These are phyloP conservation scores for Petrocephalus sullivani DNA, from an alignment of 2,797 vertebrate genomes.

Conservation along the genomic window DNA sequence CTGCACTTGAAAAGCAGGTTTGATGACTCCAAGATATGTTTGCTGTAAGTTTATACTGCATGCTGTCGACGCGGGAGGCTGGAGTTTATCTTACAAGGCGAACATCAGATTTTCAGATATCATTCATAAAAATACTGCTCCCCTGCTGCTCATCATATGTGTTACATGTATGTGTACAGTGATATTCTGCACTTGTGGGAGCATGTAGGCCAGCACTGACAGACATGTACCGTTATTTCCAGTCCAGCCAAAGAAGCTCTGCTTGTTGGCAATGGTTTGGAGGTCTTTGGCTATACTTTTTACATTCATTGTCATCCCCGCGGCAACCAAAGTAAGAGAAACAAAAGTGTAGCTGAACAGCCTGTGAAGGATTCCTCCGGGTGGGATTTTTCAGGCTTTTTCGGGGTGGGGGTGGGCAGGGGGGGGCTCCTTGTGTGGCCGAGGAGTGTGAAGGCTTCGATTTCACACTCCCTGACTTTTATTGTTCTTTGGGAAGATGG, in stretches of 20 bases:
- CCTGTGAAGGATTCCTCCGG: neutral
- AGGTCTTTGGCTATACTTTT: conserved; percentile 47
- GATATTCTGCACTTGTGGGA: conserved; percentile 15
- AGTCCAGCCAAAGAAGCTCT: neutral
- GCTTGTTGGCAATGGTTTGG: conserved; percentile 41
- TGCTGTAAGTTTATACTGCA: neutral
- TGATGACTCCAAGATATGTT: neutral
- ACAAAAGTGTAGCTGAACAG: neutral
- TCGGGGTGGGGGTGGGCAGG: neutral
- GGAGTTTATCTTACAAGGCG: neutral
- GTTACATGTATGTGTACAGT: neutral
- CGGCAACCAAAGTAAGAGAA: neutral
- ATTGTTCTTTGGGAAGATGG: conserved; percentile 1
- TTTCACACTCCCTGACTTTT: conserved; percentile 16
- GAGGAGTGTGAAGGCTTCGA: neutral
- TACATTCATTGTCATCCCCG: conserved; percentile 34
- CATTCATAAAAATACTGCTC: neutral
- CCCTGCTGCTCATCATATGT: neutral
- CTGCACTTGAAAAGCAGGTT: neutral
- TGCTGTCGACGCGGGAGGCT: neutral
- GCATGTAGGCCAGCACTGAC: conserved; percentile 43
- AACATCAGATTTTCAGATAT: neutral
- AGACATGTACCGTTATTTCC: conserved; percentile 38
- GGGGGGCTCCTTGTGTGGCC: neutral
- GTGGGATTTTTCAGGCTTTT: neutral